Percentiles rank a stretch among this genome's conserved stretches.
phyloP scores from a whole-genome alignment of 2,888 invertebrate species.

The Agelastica alni region DNA sequence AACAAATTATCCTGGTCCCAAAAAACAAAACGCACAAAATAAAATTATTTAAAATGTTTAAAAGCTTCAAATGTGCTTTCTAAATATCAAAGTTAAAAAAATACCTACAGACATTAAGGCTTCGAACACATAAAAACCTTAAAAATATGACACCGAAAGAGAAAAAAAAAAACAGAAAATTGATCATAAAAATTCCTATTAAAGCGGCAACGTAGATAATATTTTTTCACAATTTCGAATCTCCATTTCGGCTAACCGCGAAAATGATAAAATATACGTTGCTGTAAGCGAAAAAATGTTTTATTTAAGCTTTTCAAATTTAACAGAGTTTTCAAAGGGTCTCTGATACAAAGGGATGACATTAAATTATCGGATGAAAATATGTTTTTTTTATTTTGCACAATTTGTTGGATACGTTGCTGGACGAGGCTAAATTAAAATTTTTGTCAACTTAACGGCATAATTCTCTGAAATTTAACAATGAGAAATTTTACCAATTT shows the following conservation, averaged over 20 bases:
- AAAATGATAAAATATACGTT: constrained; percentile 16
- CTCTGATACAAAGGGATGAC: constrained; percentile 2
- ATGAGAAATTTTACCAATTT: too few species aligned
- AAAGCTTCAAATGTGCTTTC: too few species aligned
- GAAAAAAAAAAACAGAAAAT: not conserved
- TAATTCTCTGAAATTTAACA: too few species aligned
- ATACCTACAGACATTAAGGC: too few species aligned
- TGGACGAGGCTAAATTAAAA: not conserved
- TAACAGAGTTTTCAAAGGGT: not conserved
- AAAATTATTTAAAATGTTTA: too few species aligned
- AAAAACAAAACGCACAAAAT: too few species aligned
- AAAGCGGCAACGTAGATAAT: not conserved
- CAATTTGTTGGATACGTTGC: not conserved
- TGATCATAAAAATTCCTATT: not conserved
- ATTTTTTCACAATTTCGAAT: constrained; percentile 16
- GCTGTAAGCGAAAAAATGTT: not conserved
- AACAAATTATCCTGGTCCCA: too few species aligned
- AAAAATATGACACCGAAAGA: not conserved
- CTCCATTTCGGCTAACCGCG: constrained; percentile 13
- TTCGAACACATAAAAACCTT: too few species aligned
- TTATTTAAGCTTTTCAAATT: not conserved
- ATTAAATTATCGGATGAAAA: constrained; percentile 5
- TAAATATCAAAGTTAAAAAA: too few species aligned
- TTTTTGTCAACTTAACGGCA: not conserved
- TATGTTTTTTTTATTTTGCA: not conserved